Evolutionary conservation across 2,797 vertebrate genomes (phyloP), one percentile per base, ranked within the genome.

Genomic region (Cyclopterus lumpus): DNA sequence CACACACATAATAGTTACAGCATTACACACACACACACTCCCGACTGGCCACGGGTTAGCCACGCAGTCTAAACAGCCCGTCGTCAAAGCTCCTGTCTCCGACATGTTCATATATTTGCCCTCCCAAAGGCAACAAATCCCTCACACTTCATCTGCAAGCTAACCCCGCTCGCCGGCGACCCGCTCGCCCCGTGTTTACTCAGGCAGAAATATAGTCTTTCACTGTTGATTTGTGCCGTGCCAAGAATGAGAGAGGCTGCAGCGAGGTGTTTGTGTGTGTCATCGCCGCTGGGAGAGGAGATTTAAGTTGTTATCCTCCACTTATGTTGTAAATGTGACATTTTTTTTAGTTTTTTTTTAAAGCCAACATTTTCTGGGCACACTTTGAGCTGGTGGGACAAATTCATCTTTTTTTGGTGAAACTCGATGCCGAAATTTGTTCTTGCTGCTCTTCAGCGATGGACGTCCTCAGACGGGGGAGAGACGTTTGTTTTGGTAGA

Each of bases 141-240:
- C 78, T 86, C 69, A 62, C 84, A 83, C 80, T 85, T 83, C 78
- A 81, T 83, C 86, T 84, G 83, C 83, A 91, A 91, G 89, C 79
- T 6, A 67, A 75, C 82, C 79, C 60, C 67, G 28, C 26, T 44
- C 60, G 26, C 75, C 44, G 73, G 78, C 63, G 87, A 86, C 67
- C 78, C 68, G 57, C 82, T 81, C 46, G 36, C n/a, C 86, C 71
- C 5, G 51, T 91, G 89, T 93, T 89, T 92, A 87, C 82, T 58
- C 77, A 69, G 58, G 55, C 71, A 76, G 88, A 92, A 76, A 72
- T 90, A 88, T 90, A 72, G 66, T 60, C 71, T 91, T 92, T 89
- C 88, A 72, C 77, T 90, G 89, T 90, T 88, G 85, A 91, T 79
- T 71, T 79, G 87, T 44, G 65, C 73, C 3, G 3, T 51, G 86